These are phyloP conservation scores for Lucinisca nassula DNA, from an alignment of 2,888 invertebrate species.

Conservation along the genomic window DNA sequence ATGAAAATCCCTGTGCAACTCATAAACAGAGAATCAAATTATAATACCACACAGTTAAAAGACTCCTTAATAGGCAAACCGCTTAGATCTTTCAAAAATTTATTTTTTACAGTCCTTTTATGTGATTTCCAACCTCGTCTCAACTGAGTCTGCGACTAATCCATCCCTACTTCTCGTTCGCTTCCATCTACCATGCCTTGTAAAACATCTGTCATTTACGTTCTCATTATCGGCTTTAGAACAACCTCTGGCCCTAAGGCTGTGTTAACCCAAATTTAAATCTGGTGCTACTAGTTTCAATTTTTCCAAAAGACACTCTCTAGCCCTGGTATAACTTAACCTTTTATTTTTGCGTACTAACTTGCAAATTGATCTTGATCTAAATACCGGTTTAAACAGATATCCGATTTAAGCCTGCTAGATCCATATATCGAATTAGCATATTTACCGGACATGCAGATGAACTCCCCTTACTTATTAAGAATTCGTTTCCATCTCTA, in stretches of 20 bases:
- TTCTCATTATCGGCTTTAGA: constrained; percentile 51
- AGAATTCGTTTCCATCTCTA: constrained; percentile 39
- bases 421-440: constrained; percentile 46
- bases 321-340: constrained; percentile 64
- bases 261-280: constrained; percentile 58
- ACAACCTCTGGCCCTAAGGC: constrained; percentile 53
- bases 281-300: constrained; percentile 26
- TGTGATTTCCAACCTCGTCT: neutral
- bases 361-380: constrained; percentile 38
- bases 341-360: constrained; percentile 56
- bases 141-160: neutral
- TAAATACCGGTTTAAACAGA: constrained; percentile 57
- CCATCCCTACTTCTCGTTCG: neutral
- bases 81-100: too few relatives aligned
- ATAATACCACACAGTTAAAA: too few relatives aligned
- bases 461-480: constrained; percentile 55
- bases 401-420: constrained; percentile 15
- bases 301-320: constrained; percentile 37
- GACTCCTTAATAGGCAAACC: too few relatives aligned
- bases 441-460: constrained; percentile 60
- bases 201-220: constrained; percentile 45
- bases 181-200: constrained; percentile 43
- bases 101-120: neutral
- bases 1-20: too few relatives aligned
- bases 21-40: too few relatives aligned